phyloP scores from a whole-genome alignment of 2,888 invertebrate genomes.

The Griposia aprilina region DNA sequence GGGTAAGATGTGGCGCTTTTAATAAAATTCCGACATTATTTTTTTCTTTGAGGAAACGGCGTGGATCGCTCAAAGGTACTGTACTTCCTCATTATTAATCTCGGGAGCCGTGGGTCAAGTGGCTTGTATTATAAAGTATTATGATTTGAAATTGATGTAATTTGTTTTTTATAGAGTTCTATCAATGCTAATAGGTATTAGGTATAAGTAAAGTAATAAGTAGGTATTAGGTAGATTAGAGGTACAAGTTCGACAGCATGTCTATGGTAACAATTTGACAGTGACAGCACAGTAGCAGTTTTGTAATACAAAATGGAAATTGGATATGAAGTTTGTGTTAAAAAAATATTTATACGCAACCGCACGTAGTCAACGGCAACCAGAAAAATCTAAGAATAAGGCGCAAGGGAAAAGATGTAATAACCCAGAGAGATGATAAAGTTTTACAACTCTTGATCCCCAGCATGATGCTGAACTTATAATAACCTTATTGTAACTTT shows the following conservation, averaged over 20 bases:
- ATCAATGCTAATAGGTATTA: not conserved
- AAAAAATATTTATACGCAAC: not conserved
- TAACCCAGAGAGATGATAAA: not conserved
- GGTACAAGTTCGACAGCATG: not conserved
- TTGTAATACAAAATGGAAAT: not conserved
- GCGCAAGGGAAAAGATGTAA: too few species aligned
- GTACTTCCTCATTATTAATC: not conserved
- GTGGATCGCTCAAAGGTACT: not conserved
- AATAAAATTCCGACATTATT: not conserved
- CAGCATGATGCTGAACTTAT: not conserved
- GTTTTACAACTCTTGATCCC: not conserved
- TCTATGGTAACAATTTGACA: not conserved
- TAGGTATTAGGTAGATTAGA: too few species aligned
- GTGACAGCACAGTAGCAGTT: not conserved
- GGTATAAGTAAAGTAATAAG: not conserved
- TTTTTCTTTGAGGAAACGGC: not conserved
- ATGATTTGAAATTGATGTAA: not conserved
- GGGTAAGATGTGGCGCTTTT: slow-evolving; percentile 11
- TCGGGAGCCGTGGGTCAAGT: not conserved
- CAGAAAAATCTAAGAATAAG: not conserved
- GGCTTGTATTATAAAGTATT: not conserved
- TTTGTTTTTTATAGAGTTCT: not conserved
- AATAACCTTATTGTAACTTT: not conserved
- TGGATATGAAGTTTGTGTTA: not conserved
- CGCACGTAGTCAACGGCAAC: not conserved